Conservation (phyloP, 2,113 vertebrate species). For the Hystrix cristata region DNA sequence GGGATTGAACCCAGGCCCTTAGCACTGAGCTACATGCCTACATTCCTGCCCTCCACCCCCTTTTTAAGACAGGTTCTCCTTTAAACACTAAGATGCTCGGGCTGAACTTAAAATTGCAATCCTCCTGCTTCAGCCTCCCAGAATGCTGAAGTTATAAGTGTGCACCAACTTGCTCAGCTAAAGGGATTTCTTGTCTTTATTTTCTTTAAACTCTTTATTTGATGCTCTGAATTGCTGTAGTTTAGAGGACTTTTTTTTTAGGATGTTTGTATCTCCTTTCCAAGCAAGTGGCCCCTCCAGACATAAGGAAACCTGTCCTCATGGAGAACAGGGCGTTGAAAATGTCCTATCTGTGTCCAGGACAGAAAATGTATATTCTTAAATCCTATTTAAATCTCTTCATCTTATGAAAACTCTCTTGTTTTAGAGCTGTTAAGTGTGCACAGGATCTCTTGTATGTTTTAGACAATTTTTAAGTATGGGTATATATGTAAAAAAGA, state of each 20-base stretch:
- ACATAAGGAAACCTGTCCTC: background rate
- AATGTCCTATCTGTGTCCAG: background rate
- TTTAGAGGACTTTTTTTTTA: background rate
- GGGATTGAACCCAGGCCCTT: no score
- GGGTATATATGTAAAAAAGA: accelerated
- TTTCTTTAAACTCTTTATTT: background rate
- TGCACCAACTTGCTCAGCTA: no score
- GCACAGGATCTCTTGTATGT: background rate
- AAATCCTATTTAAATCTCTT: background rate
- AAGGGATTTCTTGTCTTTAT: background rate
- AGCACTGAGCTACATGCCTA: no score
- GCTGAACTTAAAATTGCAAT: no score
- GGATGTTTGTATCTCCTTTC: background rate
- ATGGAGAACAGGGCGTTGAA: no score
- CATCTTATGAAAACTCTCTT: background rate
- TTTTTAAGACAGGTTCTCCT: no score
- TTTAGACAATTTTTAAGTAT: background rate
- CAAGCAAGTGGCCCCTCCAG: background rate
- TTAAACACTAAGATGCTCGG: no score
- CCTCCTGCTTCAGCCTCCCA: no score
- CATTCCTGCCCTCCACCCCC: no score
- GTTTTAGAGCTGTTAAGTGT: background rate
- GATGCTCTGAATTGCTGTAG: background rate
- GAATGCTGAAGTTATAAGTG: no score
- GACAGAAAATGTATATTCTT: background rate